Conservation (phyloP, 2,113 vertebrate genomes). For the Gracilinanus agilis region DNA sequence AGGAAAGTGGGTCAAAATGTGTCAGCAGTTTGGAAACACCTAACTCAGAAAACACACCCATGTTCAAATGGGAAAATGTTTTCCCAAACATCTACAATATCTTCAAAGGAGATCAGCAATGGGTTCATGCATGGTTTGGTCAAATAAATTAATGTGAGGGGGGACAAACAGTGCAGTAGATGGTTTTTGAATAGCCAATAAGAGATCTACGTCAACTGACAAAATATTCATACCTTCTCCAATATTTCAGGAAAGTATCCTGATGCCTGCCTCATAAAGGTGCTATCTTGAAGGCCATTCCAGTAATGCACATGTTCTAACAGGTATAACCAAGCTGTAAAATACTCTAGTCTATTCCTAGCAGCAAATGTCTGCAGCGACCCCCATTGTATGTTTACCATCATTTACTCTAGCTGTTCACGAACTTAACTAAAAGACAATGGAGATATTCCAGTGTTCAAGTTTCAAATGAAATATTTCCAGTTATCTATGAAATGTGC, state of each 20-base stretch:
- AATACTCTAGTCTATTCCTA: background rate
- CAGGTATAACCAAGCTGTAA: background rate
- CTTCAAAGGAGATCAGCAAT: background rate
- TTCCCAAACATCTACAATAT: constrained; percentile 13
- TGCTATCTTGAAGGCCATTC: background rate
- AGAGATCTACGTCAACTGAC: background rate
- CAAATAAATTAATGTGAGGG: constrained; percentile 13
- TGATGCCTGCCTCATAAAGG: background rate
- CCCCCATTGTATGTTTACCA: background rate
- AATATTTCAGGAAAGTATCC: constrained; percentile 24
- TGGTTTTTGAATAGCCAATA: background rate
- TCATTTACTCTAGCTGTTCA: background rate
- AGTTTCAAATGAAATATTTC: background rate
- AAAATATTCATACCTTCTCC: background rate
- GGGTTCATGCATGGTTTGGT: background rate
- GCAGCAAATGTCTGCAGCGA: background rate
- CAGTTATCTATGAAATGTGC: background rate
- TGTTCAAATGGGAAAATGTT: background rate
- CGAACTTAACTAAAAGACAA: background rate
- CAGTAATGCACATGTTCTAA: background rate
- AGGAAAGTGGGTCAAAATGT: background rate
- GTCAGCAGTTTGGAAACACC: background rate
- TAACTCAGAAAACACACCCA: background rate
- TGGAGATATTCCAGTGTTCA: background rate
- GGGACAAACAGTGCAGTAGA: constrained; percentile 48